Conservation (phyloP, 2,113 vertebrate species). For the Syngnathus floridae region DNA sequence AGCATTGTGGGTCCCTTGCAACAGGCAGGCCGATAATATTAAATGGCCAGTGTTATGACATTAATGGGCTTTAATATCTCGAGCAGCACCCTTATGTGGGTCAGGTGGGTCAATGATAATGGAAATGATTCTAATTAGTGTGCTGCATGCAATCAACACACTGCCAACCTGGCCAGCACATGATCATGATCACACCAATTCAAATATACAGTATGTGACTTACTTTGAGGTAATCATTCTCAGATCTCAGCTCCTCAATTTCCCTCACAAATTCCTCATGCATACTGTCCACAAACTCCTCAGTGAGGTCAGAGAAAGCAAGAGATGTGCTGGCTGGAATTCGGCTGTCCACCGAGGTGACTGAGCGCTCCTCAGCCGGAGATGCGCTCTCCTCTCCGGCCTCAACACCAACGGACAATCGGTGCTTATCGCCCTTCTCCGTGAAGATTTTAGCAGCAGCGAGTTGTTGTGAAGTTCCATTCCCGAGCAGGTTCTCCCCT, state of each 20-base stretch:
- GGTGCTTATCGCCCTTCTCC: conserved; percentile 56
- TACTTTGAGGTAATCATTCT: conserved; percentile 98
- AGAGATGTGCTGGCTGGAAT: conserved; percentile 86
- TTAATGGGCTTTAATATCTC: neutral
- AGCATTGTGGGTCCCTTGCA: neutral
- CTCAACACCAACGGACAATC: conserved; percentile 54
- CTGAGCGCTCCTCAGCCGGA: conserved; percentile 78
- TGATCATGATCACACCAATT: neutral
- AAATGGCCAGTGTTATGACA: neutral
- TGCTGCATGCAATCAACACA: neutral
- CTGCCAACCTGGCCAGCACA: too few relatives aligned
- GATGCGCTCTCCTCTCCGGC: conserved; percentile 69
- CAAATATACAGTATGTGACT: conserved; percentile 23
- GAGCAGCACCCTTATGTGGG: neutral
- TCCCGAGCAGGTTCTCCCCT: conserved; percentile 53
- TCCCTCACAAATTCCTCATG: conserved; percentile 85
- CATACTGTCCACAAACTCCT: conserved; percentile 86
- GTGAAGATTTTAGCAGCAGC: conserved; percentile 34
- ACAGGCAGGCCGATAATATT: neutral
- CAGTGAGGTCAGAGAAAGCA: conserved; percentile 94
- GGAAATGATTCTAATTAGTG: neutral
- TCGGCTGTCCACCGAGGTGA: conserved; percentile 81
- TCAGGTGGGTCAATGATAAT: neutral
- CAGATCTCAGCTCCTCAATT: conserved; percentile 91
- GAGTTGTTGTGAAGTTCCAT: conserved; percentile 24